phyloP scores from a whole-genome alignment of 2,113 vertebrate genomes.

The Conger conger region DNA sequence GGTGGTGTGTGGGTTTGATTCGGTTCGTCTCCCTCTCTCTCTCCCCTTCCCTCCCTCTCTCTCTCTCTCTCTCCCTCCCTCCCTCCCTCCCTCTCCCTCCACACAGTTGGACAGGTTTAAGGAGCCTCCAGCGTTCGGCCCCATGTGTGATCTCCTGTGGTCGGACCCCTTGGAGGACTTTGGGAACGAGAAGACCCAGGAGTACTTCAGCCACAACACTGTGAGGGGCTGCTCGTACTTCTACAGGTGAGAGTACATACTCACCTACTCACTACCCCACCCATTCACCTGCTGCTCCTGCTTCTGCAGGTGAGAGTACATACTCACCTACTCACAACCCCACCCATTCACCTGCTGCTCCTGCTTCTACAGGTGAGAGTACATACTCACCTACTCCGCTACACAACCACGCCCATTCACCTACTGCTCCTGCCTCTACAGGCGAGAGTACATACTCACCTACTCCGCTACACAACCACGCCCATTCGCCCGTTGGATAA shows the following conservation, averaged over 20 bases:
- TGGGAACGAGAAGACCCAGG: conserved; percentile 79
- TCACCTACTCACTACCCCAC: background rate
- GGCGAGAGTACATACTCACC: no score
- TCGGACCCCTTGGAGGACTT: conserved; percentile 80
- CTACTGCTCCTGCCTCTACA: conserved; percentile 71
- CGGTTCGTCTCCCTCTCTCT: no score
- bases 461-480: no score
- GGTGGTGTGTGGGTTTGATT: no score
- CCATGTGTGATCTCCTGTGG: conserved; percentile 81
- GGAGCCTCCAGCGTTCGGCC: conserved; percentile 78
- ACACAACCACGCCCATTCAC: background rate
- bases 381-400: no score
- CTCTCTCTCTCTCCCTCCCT: conserved; percentile 28
- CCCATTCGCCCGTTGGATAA: background rate
- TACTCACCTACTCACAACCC: background rate
- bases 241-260: conserved; percentile 66
- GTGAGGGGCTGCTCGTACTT: conserved; percentile 81
- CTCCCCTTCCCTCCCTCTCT: no score
- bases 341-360: conserved; percentile 43
- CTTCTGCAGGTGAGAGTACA: conserved; percentile 72
- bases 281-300: conserved; percentile 56
- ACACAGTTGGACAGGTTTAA: conserved; percentile 80
- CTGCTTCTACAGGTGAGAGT: conserved; percentile 77
- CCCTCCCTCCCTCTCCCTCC: conserved; percentile 26
- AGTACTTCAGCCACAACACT: conserved; percentile 78